These are phyloP conservation scores for Protophormia terraenovae DNA, from an alignment of 2,888 invertebrate genomes.

Conservation along the genomic window DNA sequence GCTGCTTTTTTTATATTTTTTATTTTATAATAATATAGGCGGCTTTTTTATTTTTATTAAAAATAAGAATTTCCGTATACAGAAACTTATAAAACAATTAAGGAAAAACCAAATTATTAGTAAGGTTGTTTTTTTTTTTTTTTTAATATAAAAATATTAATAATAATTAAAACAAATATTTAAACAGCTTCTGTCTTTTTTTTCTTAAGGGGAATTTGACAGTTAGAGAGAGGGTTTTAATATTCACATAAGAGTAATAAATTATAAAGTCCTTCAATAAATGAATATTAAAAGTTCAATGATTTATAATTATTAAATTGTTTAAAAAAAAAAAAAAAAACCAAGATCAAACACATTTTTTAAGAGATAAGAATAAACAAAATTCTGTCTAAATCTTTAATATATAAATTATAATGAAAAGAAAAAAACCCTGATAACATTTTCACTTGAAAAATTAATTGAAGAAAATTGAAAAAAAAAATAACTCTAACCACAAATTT, in stretches of 20 bases:
- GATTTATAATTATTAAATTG: slow-evolving; percentile 20
- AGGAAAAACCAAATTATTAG: slow-evolving; percentile 57
- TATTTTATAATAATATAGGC: background rate
- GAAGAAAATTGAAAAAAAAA: background rate
- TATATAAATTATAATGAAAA: background rate
- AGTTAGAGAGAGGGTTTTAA: background rate
- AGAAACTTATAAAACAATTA: slow-evolving; percentile 37
- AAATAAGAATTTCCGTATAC: slow-evolving; percentile 53
- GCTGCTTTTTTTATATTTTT: too few species aligned
- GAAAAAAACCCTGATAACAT: background rate
- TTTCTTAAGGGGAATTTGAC: background rate
- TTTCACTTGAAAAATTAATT: background rate
- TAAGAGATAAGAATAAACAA: too few species aligned
- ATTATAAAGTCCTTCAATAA: slow-evolving; percentile 41
- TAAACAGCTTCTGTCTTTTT: background rate
- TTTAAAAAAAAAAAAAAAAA: too few species aligned
- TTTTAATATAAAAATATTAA: slow-evolving; percentile 26
- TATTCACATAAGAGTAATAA: too few species aligned
- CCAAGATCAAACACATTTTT: too few species aligned
- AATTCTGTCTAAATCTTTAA: background rate
- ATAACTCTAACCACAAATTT: slow-evolving; percentile 6
- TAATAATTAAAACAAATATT: slow-evolving; percentile 45
- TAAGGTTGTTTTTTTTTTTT: slow-evolving; percentile 4
- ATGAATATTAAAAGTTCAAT: slow-evolving; percentile 35
- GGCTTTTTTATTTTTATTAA: slow-evolving; percentile 37